phyloP scores from a whole-genome alignment of 2,888 invertebrate species.

The Apotomis turbidana region DNA sequence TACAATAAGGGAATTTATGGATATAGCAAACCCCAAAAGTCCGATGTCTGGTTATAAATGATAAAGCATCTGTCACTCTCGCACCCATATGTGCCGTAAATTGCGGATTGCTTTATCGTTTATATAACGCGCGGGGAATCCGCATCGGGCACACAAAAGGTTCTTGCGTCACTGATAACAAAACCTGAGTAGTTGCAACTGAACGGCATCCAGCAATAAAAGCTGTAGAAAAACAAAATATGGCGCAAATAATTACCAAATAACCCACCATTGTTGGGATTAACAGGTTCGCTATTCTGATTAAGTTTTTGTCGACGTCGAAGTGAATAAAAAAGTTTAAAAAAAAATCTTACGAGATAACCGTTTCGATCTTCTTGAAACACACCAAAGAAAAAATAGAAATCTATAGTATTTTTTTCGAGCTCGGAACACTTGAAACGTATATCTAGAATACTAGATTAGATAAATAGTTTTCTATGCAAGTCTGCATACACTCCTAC shows the following conservation, averaged over 20 bases:
- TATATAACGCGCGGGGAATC: no score
- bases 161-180: no score
- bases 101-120: no score
- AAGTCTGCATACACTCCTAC: slow-evolving; percentile 56
- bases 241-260: slow-evolving; percentile 6
- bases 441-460: slow-evolving; percentile 55
- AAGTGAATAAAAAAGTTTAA: slow-evolving; percentile 10
- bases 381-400: slow-evolving; percentile 73
- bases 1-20: no score
- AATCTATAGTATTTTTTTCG: slow-evolving; percentile 45
- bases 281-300: slow-evolving; percentile 4
- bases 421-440: slow-evolving; percentile 51
- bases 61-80: no score
- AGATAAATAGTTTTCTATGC: slow-evolving; percentile 62
- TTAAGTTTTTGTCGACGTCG: slow-evolving; percentile 9
- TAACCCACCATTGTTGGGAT: background rate
- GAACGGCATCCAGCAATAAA: background rate
- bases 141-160: no score
- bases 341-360: slow-evolving; percentile 33
- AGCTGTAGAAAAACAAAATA: background rate
- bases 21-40: no score
- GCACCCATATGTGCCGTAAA: no score
- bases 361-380: slow-evolving; percentile 47
- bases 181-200: background rate
- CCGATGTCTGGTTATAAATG: no score